A percentile compares a stretch with the other conserved stretches of the same genome.
These are phyloP conservation scores for Gymnoscopelus braueri DNA, from an alignment of 2,797 vertebrate species.

Conservation along the genomic window DNA sequence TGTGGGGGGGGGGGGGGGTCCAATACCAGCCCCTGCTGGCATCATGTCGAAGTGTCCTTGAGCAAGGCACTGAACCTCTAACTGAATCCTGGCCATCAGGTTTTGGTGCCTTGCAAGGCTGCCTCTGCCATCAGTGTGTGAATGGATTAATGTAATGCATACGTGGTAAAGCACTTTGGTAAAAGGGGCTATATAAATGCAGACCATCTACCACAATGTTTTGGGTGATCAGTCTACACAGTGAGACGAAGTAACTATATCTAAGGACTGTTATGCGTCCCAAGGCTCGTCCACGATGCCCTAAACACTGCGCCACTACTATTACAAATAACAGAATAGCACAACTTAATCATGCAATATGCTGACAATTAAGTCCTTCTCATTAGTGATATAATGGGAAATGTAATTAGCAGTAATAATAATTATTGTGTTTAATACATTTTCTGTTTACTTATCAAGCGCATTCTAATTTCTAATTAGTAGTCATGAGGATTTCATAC, in stretches of 20 bases:
- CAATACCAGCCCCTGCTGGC: no score
- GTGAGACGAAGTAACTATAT: constrained; percentile 19
- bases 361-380: constrained; percentile 79
- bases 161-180: not conserved
- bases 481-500: constrained; percentile 73
- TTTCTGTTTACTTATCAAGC: constrained; percentile 81
- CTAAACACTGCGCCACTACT: constrained; percentile 50
- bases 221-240: not conserved
- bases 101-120: no score
- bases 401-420: constrained; percentile 86
- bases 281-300: constrained; percentile 48
- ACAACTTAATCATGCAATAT: constrained; percentile 76
- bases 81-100: no score
- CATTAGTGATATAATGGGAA: constrained; percentile 87
- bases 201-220: not conserved
- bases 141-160: not conserved
- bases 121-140: not conserved
- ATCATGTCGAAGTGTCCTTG: no score
- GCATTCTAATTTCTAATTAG: constrained; percentile 79
- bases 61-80: no score
- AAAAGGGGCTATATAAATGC: no score
- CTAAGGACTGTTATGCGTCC: constrained; percentile 41
- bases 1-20: no score
- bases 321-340: constrained; percentile 61
- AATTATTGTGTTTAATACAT: constrained; percentile 83